Evolutionary conservation across 2,113 vertebrate genomes (phyloP), one percentile per base, ranked within the genome.

Genomic region (Recurvirostra avosetta): DNA sequence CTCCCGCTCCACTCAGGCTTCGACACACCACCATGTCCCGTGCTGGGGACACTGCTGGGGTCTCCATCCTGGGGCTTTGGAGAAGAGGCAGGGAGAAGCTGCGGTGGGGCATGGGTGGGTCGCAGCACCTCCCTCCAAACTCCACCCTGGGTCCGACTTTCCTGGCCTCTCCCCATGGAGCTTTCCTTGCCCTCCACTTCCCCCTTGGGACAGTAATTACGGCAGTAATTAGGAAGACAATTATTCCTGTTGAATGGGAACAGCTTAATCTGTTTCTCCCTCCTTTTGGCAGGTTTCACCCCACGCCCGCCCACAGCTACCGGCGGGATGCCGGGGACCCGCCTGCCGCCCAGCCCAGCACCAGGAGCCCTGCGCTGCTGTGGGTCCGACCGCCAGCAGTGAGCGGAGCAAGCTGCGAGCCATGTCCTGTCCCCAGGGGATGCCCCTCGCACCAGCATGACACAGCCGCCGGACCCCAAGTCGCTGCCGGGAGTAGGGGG

Each of bases 261-360:
- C 66, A 86, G 71, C 96, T 87, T 90, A 76, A 92, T 82, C 62
- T 89, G 41, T 71, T 92, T 85, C 80, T 85, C 73, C 70, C 70
- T 56, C 27, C 85, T 85, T 55, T 72, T 49, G 81, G 47, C 76
- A 71, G 77, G 86, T 82, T 85, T 87, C 84, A 56, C 25, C 68
- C 65, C 80, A 66, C 45, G 5, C 86, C 62, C 38, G 0, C 88
- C 91, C 86, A 80, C 45, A 2, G 47, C 36, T 26, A 23, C 30
- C 6, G 6, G 65, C 3, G 3, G n/a, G 59, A 22, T 32, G 65
- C 76, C 3, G 6, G 74, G 67, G 34, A 45, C 47, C 49, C 1
- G 20, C 86, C 61, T 56, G 61, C 15, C 1, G 3, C 85, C 61
- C 75, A 34, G 74, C 68, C 25, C 61, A 2, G 55, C 1, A 0